Conservation (phyloP, 2,888 invertebrate species). For the Coenonympha glycerion region DNA sequence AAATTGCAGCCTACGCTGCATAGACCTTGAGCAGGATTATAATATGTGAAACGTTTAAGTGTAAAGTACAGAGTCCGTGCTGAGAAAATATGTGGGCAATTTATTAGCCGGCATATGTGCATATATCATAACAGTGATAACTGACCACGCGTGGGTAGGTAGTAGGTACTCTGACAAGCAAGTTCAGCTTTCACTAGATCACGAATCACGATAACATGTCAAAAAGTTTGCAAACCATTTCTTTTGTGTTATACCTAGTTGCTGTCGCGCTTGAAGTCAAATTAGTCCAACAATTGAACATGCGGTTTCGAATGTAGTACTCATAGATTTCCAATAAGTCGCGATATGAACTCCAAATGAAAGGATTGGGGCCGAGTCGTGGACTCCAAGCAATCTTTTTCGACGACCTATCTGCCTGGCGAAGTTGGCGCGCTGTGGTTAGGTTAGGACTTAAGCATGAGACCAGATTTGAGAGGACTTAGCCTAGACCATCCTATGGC, state of each 20-base stretch:
- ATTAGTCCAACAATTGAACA: too few relatives aligned
- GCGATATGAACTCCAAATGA: too few relatives aligned
- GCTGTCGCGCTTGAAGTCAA: constrained; percentile 44
- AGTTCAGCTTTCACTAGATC: constrained; percentile 60
- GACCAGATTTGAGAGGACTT: too few relatives aligned
- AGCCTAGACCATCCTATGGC: too few relatives aligned
- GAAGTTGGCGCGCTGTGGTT: too few relatives aligned
- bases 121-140: constrained; percentile 35
- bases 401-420: too few relatives aligned
- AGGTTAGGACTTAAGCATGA: too few relatives aligned
- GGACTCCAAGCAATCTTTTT: too few relatives aligned
- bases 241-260: constrained; percentile 50
- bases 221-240: constrained; percentile 54
- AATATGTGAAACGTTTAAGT: neutral
- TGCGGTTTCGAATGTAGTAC: too few relatives aligned
- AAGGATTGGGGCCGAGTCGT: too few relatives aligned
- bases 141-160: constrained; percentile 33
- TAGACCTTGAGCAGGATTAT: neutral
- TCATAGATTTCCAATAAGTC: too few relatives aligned
- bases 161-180: constrained; percentile 30
- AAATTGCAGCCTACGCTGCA: neutral
- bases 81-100: constrained; percentile 12
- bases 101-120: constrained; percentile 32
- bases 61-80: neutral
- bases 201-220: constrained; percentile 45